A percentile compares a stretch with the other conserved stretches of the same genome.
These are phyloP conservation scores for Psococerastis gibbosa DNA, from an alignment of 2,888 invertebrate genomes.

Conservation along the genomic window DNA sequence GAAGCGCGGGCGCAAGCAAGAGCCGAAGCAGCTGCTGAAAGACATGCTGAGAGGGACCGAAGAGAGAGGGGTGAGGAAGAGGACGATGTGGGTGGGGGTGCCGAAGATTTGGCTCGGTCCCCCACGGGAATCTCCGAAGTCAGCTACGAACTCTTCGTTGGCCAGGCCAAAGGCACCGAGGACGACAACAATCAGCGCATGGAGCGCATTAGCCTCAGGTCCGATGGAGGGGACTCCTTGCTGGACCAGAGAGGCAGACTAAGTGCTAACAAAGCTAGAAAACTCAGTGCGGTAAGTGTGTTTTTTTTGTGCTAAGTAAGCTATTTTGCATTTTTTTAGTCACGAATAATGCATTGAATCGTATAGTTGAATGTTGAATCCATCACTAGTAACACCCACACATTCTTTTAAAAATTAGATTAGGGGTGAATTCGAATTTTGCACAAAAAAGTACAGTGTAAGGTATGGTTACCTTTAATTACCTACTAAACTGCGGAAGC, in stretches of 20 bases:
- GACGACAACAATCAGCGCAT: slow-evolving; percentile 61
- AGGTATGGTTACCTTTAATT: no score
- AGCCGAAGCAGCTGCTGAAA: slow-evolving; percentile 21
- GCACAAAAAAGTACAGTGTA: no score
- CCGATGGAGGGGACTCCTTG: slow-evolving; percentile 69
- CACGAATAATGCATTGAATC: no score
- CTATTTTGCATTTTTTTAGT: no score
- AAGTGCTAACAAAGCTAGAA: slow-evolving; percentile 48
- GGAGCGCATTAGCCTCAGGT: slow-evolving; percentile 79
- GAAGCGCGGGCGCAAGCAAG: slow-evolving; percentile 27
- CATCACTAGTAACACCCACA: no score
- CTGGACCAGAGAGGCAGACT: slow-evolving; percentile 45
- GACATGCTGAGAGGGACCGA: slow-evolving; percentile 45
- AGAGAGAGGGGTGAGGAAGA: slow-evolving; percentile 26
- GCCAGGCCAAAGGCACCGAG: slow-evolving; percentile 70
- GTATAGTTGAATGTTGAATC: no score
- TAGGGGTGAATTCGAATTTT: no score
- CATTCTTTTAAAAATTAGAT: no score
- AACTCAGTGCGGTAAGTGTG: slow-evolving; percentile 80
- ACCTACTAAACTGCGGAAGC: no score
- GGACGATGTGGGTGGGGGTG: slow-evolving; percentile 25
- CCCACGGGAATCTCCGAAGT: slow-evolving; percentile 83
- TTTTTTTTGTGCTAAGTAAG: slow-evolving; percentile 13
- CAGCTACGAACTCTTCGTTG: slow-evolving; percentile 81
- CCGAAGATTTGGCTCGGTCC: slow-evolving; percentile 61